A percentile compares a stretch with the other conserved stretches of the same genome.
Conservation (phyloP, 2,888 invertebrate species). For the Dryobotodes eremita region DNA sequence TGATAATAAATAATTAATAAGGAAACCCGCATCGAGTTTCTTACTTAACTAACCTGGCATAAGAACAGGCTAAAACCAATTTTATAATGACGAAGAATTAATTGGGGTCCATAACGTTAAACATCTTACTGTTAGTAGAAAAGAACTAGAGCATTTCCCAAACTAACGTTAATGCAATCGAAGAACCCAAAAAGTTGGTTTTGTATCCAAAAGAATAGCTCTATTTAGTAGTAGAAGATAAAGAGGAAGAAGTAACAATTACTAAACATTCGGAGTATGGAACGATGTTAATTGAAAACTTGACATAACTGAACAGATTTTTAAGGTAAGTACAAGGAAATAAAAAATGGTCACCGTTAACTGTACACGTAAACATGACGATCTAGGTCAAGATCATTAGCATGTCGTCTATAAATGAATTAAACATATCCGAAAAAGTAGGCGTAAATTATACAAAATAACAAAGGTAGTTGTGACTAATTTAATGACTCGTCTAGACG, state of each 20-base stretch:
- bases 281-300: constrained; percentile 5
- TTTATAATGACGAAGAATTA: background rate
- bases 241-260: background rate
- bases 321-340: constrained; percentile 41
- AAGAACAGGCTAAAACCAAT: background rate
- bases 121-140: background rate
- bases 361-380: constrained; percentile 35
- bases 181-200: background rate
- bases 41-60: background rate
- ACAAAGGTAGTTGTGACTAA: constrained; percentile 37
- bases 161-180: background rate
- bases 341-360: constrained; percentile 47
- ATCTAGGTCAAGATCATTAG: constrained; percentile 59
- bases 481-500: constrained; percentile 32
- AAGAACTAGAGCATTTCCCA: background rate
- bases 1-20: too few species aligned
- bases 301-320: constrained; percentile 26
- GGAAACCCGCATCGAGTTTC: too few species aligned
- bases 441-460: constrained; percentile 18
- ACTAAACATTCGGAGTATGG: background rate
- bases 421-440: constrained; percentile 45
- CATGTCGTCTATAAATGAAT: constrained; percentile 54
- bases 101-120: background rate
- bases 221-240: background rate
- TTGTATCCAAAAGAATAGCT: background rate